phyloP scores from a whole-genome alignment of 2,888 invertebrate species.

The Temnothorax unifasciatus region DNA sequence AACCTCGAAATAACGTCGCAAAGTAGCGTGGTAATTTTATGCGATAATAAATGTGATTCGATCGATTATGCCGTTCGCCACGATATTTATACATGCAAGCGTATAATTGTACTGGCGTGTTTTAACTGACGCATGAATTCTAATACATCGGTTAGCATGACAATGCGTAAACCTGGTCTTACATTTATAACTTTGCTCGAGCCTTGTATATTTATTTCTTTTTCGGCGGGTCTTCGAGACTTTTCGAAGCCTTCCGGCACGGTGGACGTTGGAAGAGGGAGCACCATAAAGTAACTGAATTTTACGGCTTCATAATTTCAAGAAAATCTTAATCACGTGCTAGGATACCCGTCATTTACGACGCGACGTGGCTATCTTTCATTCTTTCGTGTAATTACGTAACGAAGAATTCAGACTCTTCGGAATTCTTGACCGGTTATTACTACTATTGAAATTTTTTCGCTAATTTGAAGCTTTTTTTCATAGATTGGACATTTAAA shows the following conservation, averaged over 20 bases:
- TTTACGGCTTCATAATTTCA: conserved; percentile 78
- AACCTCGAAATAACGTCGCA: neutral
- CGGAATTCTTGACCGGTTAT: neutral
- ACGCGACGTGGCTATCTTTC: neutral
- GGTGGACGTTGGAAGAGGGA: neutral
- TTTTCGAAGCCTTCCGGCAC: neutral
- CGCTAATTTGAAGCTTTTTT: neutral
- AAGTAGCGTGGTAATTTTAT: neutral
- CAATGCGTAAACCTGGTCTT: neutral
- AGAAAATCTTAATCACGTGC: conserved; percentile 68
- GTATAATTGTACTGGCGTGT: neutral
- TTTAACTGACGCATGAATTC: neutral
- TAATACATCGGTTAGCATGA: neutral
- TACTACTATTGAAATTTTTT: neutral
- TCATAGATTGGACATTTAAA: neutral
- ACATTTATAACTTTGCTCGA: neutral
- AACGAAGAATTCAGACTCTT: neutral
- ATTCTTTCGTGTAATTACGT: neutral
- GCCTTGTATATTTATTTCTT: neutral
- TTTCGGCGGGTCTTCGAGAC: neutral
- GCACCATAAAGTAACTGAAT: conserved; percentile 73
- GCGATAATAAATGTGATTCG: neutral
- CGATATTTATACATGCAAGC: too few species aligned
- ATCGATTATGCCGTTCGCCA: neutral
- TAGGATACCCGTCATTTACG: neutral